These are phyloP conservation scores for Sciurus niger DNA, from an alignment of 2,113 vertebrate genomes.

Conservation along the genomic window DNA sequence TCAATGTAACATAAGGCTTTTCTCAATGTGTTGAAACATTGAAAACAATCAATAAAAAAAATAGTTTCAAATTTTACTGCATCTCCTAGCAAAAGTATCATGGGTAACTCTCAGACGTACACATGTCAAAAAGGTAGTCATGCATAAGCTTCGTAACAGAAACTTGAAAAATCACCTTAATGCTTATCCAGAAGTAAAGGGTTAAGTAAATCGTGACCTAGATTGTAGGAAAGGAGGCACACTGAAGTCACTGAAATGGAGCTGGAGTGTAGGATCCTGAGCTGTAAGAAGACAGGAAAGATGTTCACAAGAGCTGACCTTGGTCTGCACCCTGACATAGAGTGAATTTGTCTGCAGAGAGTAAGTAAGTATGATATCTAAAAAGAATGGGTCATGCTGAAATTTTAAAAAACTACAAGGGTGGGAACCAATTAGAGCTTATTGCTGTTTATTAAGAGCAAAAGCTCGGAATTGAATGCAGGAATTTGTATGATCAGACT, in stretches of 20 bases:
- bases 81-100: background rate
- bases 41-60: background rate
- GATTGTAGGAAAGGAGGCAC: too few relatives aligned
- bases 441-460: constrained; percentile 34
- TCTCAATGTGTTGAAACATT: background rate
- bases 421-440: background rate
- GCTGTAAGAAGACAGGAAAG: background rate
- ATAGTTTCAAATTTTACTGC: background rate
- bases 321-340: background rate
- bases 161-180: background rate
- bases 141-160: background rate
- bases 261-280: background rate
- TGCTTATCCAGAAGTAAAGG: background rate
- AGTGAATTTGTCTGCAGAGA: background rate
- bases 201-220: background rate
- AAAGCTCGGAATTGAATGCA: background rate
- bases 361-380: background rate
- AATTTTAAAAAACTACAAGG: background rate
- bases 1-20: background rate
- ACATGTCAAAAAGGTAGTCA: background rate
- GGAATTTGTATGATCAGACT: background rate
- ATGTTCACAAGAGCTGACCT: background rate
- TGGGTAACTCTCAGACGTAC: background rate
- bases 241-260: background rate
- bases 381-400: background rate